A percentile compares a stretch with the other conserved stretches of the same genome.
Conservation (phyloP, 2,888 invertebrate genomes). For the Drosophila nr. fundita region DNA sequence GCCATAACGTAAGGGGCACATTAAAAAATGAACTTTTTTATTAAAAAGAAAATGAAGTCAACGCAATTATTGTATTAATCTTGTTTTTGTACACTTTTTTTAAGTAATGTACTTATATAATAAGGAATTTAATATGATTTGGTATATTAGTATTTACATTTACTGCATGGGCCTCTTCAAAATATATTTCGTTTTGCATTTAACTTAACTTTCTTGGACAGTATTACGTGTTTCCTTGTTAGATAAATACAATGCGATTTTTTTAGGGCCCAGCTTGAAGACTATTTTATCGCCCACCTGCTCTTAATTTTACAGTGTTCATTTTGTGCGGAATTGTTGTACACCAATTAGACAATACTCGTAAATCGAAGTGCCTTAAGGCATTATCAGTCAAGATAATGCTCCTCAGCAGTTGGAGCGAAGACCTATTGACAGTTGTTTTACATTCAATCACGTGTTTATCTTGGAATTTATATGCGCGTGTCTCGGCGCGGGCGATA, state of each 20-base stretch:
- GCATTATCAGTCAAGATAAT: constrained; percentile 14
- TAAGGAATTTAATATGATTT: not conserved
- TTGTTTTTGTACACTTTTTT: constrained; percentile 34
- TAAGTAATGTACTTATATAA: not conserved
- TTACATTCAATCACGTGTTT: constrained; percentile 74
- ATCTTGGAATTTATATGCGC: constrained; percentile 69
- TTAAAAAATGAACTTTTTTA: constrained; percentile 19
- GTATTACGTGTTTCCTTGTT: not conserved
- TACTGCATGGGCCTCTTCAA: not conserved
- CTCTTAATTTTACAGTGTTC: not conserved
- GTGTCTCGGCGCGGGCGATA: constrained; percentile 55
- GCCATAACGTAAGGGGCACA: constrained; percentile 20
- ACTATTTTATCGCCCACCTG: not conserved
- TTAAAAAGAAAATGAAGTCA: constrained; percentile 16
- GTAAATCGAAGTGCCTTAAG: constrained; percentile 22
- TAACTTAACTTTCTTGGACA: not conserved
- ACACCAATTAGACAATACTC: constrained; percentile 26
- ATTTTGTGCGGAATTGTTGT: constrained; percentile 27
- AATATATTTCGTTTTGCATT: not conserved
- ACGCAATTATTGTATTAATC: constrained; percentile 29
- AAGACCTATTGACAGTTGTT: constrained; percentile 47
- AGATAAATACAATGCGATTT: not conserved
- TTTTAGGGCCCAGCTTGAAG: not conserved
- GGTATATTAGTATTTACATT: not conserved
- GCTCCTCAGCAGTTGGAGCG: constrained; percentile 27